phyloP scores from a whole-genome alignment of 2,888 invertebrate genomes.

The Thecocarcelia acutangulata region DNA sequence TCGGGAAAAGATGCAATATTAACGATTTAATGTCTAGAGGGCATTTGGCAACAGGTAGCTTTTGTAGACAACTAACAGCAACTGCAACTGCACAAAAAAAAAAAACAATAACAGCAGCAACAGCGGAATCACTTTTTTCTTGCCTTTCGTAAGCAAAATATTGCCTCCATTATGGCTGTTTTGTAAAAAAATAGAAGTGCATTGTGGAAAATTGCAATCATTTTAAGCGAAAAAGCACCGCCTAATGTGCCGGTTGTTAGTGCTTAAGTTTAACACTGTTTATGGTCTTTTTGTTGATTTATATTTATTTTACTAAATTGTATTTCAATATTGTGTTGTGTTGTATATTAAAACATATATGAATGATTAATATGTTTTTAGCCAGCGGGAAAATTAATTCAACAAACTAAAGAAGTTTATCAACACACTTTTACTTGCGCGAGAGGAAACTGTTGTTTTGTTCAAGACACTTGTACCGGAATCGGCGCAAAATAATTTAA shows the following conservation, averaged over 20 bases:
- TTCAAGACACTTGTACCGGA: constrained; percentile 26
- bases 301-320: constrained; percentile 49
- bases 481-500: constrained; percentile 22
- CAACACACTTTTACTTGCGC: constrained; percentile 57
- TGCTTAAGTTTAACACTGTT: constrained; percentile 54
- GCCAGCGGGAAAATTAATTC: constrained; percentile 73
- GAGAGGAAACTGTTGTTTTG: constrained; percentile 16
- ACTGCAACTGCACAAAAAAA: constrained; percentile 26
- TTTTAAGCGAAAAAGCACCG: constrained; percentile 36
- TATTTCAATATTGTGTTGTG: constrained; percentile 51
- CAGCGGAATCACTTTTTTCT: constrained; percentile 25
- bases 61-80: constrained; percentile 61
- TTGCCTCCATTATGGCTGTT: constrained; percentile 56
- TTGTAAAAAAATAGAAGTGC: constrained; percentile 10
- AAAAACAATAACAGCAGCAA: constrained; percentile 26
- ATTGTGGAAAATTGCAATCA: constrained; percentile 39
- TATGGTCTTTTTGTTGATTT: constrained; percentile 30
- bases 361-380: constrained; percentile 75
- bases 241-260: constrained; percentile 51
- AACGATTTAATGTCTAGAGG: constrained; percentile 71
- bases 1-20: constrained; percentile 66
- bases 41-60: constrained; percentile 73
- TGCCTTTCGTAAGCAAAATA: constrained; percentile 20
- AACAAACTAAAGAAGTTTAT: constrained; percentile 70
- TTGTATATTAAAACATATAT: constrained; percentile 60